Conservation (phyloP, 1,140 invertebrate species). For the Macrosteles quadrilineatus region DNA sequence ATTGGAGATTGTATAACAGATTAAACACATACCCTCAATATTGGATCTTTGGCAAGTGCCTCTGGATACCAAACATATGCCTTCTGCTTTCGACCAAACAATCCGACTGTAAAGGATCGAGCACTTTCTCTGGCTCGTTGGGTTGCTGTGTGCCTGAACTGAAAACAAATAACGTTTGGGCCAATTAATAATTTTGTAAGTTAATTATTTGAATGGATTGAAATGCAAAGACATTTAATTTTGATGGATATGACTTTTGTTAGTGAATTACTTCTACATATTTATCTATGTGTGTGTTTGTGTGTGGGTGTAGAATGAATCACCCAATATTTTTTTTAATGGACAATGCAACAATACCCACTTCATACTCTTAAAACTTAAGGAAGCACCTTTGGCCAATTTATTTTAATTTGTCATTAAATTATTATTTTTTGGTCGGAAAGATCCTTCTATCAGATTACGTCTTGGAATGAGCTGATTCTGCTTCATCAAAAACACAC, state of each 20-base stretch:
- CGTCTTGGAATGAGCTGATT: too few relatives aligned
- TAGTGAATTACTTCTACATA: background rate
- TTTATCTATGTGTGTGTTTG: background rate
- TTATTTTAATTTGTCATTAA: too few relatives aligned
- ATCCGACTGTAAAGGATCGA: slow-evolving; percentile 66
- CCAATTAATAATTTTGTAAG: slow-evolving; percentile 22
- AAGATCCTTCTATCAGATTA: too few relatives aligned
- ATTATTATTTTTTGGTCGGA: too few relatives aligned
- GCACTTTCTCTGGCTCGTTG: slow-evolving; percentile 74
- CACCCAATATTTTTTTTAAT: background rate
- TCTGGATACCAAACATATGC: slow-evolving; percentile 62
- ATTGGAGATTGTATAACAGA: too few relatives aligned
- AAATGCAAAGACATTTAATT: slow-evolving; percentile 11
- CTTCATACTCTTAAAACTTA: too few relatives aligned
- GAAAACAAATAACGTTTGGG: slow-evolving; percentile 41
- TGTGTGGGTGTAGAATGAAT: background rate
- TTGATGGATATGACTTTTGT: background rate
- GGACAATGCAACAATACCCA: background rate
- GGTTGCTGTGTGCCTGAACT: slow-evolving; percentile 75
- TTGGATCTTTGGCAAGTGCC: slow-evolving; percentile 63
- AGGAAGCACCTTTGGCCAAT: too few relatives aligned
- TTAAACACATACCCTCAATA: slow-evolving; percentile 61
- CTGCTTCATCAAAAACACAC: too few relatives aligned
- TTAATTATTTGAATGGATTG: slow-evolving; percentile 10
- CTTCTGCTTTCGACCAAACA: slow-evolving; percentile 66